Percentiles rank a stretch among this genome's conserved stretches.
phyloP scores from a whole-genome alignment of 2,113 vertebrate species.

The Nannobrachium achirus region DNA sequence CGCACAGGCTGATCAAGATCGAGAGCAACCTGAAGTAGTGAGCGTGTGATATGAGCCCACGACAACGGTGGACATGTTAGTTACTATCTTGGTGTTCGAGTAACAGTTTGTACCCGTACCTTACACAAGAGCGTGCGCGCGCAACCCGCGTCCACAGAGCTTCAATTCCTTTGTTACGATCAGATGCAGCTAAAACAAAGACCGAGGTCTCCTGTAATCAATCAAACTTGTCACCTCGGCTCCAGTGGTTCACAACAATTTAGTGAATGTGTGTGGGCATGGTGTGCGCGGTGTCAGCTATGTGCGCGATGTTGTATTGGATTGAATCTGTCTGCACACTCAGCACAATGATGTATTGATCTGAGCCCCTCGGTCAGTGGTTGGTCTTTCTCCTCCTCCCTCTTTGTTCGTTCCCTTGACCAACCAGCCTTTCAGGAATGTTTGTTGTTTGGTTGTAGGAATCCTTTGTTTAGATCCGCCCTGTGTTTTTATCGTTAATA shows the following conservation, averaged over 20 bases:
- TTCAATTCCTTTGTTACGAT: conserved; percentile 53
- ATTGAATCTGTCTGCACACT: conserved; percentile 65
- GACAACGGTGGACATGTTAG: conserved; percentile 15
- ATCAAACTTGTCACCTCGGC: conserved; percentile 63
- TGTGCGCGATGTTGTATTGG: conserved; percentile 57
- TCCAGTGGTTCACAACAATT: conserved; percentile 37
- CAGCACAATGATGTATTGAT: conserved; percentile 69
- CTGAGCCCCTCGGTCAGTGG: conserved; percentile 42
- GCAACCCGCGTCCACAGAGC: conserved; percentile 13
- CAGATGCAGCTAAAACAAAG: conserved; percentile 65
- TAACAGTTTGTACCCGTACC: neutral
- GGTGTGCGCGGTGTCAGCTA: conserved; percentile 21
- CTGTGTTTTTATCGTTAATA: too few relatives aligned
- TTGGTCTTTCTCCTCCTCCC: too few relatives aligned
- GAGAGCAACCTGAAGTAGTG: conserved; percentile 54
- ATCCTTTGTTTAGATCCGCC: too few relatives aligned
- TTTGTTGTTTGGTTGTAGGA: neutral
- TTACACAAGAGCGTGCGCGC: neutral
- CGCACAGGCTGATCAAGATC: conserved; percentile 69
- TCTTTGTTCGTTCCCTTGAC: conserved; percentile 53
- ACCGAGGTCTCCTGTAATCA: conserved; percentile 62
- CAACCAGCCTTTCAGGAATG: neutral
- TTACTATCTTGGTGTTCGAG: too few relatives aligned
- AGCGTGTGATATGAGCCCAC: conserved; percentile 6
- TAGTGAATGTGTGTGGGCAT: conserved; percentile 8